Evolutionary conservation across 2,888 invertebrate species (phyloP).

Genomic region (Oscheius onirici): DNA sequence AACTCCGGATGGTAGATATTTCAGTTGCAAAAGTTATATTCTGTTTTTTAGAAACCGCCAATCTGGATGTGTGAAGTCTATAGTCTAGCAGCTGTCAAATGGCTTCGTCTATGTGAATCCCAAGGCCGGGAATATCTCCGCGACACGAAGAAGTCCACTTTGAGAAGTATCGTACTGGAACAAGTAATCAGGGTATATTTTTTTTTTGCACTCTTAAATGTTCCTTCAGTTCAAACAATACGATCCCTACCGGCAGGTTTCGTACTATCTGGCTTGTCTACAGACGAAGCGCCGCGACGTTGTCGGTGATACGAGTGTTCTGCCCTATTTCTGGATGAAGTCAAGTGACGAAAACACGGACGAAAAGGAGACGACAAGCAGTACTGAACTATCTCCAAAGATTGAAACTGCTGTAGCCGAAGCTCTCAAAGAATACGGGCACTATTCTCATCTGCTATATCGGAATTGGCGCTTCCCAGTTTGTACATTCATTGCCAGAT

Average conservation of each 20-base stretch:
- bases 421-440: conserved; percentile 13
- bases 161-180: neutral
- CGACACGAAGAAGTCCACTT: conserved; percentile 3
- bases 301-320: neutral
- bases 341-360: neutral
- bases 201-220: neutral
- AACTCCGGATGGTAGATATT: neutral
- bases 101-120: conserved; percentile 21
- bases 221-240: conserved; percentile 19
- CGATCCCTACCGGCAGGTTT: neutral
- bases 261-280: conserved; percentile 10
- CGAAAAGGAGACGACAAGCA: neutral
- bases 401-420: neutral
- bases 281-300: conserved; percentile 17
- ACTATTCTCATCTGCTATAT: conserved; percentile 26
- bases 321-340: conserved; percentile 22
- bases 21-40: neutral
- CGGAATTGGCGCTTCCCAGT: conserved; percentile 42
- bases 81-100: conserved; percentile 12
- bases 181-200: conserved; percentile 21
- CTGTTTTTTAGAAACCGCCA: conserved; percentile 21
- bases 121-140: conserved; percentile 7
- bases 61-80: conserved; percentile 22
- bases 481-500: conserved; percentile 41
- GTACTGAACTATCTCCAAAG: neutral